Evolutionary conservation across 2,888 invertebrate genomes (phyloP).

Genomic region (Hyposoter didymator): DNA sequence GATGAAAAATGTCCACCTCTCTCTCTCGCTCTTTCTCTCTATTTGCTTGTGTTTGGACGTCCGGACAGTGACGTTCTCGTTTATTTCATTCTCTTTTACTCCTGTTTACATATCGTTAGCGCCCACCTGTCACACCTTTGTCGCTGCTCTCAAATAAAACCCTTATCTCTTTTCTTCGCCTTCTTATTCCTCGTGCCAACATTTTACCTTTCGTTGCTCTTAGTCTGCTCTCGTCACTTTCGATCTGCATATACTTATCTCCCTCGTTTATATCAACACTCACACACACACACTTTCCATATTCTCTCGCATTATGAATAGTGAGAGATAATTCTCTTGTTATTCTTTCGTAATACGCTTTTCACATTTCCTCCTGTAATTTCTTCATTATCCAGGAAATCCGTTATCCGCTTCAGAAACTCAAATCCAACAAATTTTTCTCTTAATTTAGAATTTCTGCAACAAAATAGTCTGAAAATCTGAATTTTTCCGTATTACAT

Average conservation of each 20-base stretch:
- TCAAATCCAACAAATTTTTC: too few species aligned
- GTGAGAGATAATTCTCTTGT: neutral
- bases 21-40: constrained; percentile 31
- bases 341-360: neutral
- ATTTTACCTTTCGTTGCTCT: neutral
- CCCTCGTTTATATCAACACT: neutral
- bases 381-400: neutral
- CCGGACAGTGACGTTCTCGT: constrained; percentile 45
- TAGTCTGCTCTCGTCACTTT: constrained; percentile 3
- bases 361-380: neutral
- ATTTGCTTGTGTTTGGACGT: constrained; percentile 40
- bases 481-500: neutral
- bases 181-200: constrained; percentile 15
- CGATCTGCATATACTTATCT: constrained; percentile 25
- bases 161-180: constrained; percentile 34
- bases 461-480: neutral
- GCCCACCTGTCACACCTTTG: constrained; percentile 56
- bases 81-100: constrained; percentile 46
- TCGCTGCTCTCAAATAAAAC: constrained; percentile 6
- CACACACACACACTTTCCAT: neutral
- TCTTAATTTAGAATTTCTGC: neutral
- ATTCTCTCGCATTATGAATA: neutral
- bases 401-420: too few species aligned
- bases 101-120: constrained; percentile 62
- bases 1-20: constrained; percentile 47